Conservation (phyloP, 2,888 invertebrate species). For the Phortica okadai region DNA sequence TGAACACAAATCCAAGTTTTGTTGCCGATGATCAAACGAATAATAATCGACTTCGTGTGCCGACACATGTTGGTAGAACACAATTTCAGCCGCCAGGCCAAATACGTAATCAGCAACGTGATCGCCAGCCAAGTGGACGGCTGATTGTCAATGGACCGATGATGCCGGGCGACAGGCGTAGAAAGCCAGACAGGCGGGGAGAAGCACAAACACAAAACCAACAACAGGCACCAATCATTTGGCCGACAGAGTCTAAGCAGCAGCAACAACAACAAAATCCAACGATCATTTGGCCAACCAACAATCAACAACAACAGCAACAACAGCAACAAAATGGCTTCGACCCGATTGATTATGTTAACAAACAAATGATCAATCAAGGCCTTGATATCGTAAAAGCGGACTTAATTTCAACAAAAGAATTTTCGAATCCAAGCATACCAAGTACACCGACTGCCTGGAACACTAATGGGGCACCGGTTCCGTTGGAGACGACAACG, state of each 20-base stretch:
- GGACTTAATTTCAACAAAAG: not conserved
- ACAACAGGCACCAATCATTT: constrained; percentile 20
- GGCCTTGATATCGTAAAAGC: not conserved
- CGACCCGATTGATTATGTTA: not conserved
- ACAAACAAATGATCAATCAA: not conserved
- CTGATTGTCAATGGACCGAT: not conserved
- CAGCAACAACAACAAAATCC: constrained; percentile 34
- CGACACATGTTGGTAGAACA: too few species aligned
- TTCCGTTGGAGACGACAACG: not conserved
- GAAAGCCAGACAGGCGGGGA: not conserved
- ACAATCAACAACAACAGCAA: not conserved
- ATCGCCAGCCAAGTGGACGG: not conserved
- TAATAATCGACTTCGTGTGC: too few species aligned
- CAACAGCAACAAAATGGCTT: not conserved
- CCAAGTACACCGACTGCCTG: not conserved
- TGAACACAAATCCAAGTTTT: too few species aligned
- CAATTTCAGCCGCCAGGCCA: not conserved
- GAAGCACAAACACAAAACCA: not conserved
- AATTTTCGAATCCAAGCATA: not conserved
- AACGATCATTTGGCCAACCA: not conserved
- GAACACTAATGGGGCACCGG: constrained; percentile 30
- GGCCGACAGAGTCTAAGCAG: constrained; percentile 41
- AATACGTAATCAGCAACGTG: not conserved
- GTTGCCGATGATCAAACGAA: too few species aligned
- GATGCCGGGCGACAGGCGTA: not conserved